Evolutionary conservation across 2,113 vertebrate genomes (phyloP), one percentile per base, ranked within the genome.

Genomic region (Garra rufa): DNA sequence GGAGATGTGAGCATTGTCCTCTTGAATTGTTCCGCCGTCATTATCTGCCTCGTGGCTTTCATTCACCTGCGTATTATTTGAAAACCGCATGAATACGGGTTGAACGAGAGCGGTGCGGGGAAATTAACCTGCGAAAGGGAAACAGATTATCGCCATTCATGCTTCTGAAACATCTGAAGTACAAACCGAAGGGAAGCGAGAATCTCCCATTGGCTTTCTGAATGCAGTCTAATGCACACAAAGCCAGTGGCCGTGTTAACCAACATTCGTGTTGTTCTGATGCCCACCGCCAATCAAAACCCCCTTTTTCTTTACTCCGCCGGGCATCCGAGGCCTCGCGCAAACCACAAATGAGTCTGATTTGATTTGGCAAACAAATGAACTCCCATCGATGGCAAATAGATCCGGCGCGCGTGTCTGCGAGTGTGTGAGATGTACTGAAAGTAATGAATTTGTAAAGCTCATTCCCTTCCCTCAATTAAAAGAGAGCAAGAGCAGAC

Each of bases 101-200:
- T 6, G 69, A 71, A 76, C 30, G 50, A 77, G 77, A 83, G 30
- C 76, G 76, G 87, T 50, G 67, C 65, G 34, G 78, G 83, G 76
- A 89, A 90, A 89, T 87, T 86, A 88, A 85, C 69, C 67, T 57
- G 67, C 44, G 78, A 75, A 80, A 85, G 82, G 73, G 82, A 85
- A 55, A 61, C 41, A 46, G 79, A 81, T 59, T 70, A 81, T 55
- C 61, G 21, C 65, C 61, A 61, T 34, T 78, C 21, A 61, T 71
- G 57, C n/a, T 57, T 76, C 26, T 17, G 26, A 63, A 43, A 30
- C 13, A 19, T 52, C 83, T 44, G 46, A 67, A 43, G 9, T 41
- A 46, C 15, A 17, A 70, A 77, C 48, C 34, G 19, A 70, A 48
- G 15, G 74, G 38, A 14, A 41, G 65, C 9, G 10, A 41, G 0